Base-by-base conservation (phyloP, 1,140 invertebrate species). In the Drosophila tropicalis region DNA sequence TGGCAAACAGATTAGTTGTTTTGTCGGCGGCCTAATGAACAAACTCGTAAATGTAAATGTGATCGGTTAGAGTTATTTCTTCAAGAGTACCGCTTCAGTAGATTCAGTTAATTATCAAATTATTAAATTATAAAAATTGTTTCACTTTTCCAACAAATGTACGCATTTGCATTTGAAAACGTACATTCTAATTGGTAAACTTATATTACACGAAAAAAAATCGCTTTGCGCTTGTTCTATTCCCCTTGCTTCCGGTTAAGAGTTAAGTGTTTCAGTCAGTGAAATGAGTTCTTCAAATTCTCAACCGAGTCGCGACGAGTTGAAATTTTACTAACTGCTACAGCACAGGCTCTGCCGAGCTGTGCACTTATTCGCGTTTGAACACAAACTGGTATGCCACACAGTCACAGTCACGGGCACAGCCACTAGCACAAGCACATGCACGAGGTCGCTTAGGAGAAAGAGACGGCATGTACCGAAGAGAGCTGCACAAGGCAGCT, bases 281-380 rank as follows among this genome's bases (percentile, higher is more conserved):
- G 55, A 87, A 87, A 87, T 83, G 70, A 85, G 83, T 86, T 87
- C 60, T 76, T 75, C 79, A 87, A 83, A 76, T 76, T 87, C 83
- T 80, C 83, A 73, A 84, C 70, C 56, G 62, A 74, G 72, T 69
- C 71, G 72, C 57, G 64, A 67, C 58, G 70, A 44, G 47, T 67
- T 65, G 58, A 66, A 82, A 54, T 39, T 73, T 19, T 60, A 15
- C 47, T 25, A 67, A 51, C 62, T 29, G 29, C 29, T 29, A 62
- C 25, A 17, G 56, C 56, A 58, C 56, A 19, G 72, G 56, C 76
- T 61, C 55, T 56, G 62, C 78, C 56, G 70, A 72, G 87, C 90
- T 80, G 76, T 73, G 81, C 76, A 85, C 82, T 76, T 81, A 87
- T 67, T 81, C 90, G 82, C 90, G 90, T 91, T 91, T 82, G 64